Evolutionary conservation across 2,888 invertebrate genomes (phyloP).

Genomic region (Adelphocoris suturalis): DNA sequence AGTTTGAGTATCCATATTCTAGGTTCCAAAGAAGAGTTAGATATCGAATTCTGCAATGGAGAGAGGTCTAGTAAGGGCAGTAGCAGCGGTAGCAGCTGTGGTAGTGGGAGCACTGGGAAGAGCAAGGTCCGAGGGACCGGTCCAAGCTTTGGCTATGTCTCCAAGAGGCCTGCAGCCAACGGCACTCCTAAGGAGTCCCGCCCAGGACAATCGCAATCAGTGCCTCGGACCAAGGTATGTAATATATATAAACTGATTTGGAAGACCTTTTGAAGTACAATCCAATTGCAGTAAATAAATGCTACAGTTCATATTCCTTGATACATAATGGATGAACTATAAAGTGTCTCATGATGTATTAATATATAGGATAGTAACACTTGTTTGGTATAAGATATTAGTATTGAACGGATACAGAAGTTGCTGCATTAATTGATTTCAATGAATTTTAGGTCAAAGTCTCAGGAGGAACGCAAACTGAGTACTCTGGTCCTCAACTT

Average conservation of each 20-base stretch:
- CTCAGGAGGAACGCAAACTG: constrained; percentile 94
- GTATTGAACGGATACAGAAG: too few species aligned
- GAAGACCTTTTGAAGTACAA: too few species aligned
- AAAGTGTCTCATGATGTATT: too few species aligned
- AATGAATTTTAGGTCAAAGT: constrained; percentile 83
- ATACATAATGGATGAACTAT: too few species aligned
- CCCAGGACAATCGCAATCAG: constrained; percentile 91
- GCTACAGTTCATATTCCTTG: too few species aligned
- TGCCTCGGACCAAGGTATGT: constrained; percentile 87
- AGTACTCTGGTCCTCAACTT: constrained; percentile 88
- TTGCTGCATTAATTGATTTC: too few species aligned
- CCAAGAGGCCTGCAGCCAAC: constrained; percentile 82
- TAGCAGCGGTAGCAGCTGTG: constrained; percentile 77
- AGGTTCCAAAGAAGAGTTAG: constrained; percentile 77
- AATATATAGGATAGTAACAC: too few species aligned
- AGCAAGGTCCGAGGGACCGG: constrained; percentile 87
- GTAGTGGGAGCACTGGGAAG: constrained; percentile 77
- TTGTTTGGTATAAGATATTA: too few species aligned
- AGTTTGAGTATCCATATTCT: not conserved
- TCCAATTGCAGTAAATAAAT: too few species aligned
- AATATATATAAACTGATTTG: too few species aligned
- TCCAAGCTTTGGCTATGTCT: constrained; percentile 90
- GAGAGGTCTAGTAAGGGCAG: constrained; percentile 77
- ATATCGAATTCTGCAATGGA: constrained; percentile 76
- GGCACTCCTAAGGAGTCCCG: constrained; percentile 79